These are phyloP conservation scores for Cetoscarus ocellatus DNA, from an alignment of 2,797 vertebrate species.

Conservation along the genomic window DNA sequence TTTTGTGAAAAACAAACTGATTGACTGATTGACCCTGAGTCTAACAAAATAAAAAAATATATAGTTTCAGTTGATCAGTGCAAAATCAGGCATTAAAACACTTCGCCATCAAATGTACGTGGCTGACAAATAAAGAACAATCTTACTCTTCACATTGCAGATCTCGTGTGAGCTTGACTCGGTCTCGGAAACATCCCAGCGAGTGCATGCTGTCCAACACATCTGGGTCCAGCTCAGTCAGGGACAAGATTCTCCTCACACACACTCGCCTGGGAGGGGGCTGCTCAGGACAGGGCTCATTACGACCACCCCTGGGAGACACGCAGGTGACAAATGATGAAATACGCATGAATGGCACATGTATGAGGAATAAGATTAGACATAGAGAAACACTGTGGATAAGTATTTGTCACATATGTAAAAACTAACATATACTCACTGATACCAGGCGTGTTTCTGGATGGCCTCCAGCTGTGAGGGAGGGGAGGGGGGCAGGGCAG, in stretches of 20 bases:
- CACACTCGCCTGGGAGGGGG: slow-evolving; percentile 90
- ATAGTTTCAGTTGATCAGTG: too few relatives aligned
- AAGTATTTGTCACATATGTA: not conserved
- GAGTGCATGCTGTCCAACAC: slow-evolving; percentile 96
- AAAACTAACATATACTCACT: slow-evolving; percentile 85
- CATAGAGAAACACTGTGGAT: slow-evolving; percentile 3
- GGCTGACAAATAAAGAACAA: not conserved
- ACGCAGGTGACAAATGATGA: slow-evolving; percentile 21
- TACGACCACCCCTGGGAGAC: slow-evolving; percentile 86
- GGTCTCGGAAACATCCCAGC: slow-evolving; percentile 93
- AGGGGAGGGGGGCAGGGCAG: slow-evolving; percentile 74
- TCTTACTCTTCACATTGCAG: slow-evolving; percentile 92
- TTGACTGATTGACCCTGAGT: too few relatives aligned
- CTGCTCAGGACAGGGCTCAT: slow-evolving; percentile 91
- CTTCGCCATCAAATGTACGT: too few relatives aligned
- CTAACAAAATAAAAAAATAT: too few relatives aligned
- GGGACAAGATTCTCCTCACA: slow-evolving; percentile 88
- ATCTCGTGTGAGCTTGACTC: slow-evolving; percentile 91
- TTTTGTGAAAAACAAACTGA: too few relatives aligned
- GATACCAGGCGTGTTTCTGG: slow-evolving; percentile 95
- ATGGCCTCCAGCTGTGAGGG: slow-evolving; percentile 91
- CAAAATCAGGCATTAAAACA: not conserved
- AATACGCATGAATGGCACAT: slow-evolving; percentile 9
- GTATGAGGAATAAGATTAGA: slow-evolving; percentile 1
- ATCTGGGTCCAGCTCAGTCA: slow-evolving; percentile 93